Evolutionary conservation across 2,888 invertebrate species (phyloP).

Genomic region (Noctua janthe): DNA sequence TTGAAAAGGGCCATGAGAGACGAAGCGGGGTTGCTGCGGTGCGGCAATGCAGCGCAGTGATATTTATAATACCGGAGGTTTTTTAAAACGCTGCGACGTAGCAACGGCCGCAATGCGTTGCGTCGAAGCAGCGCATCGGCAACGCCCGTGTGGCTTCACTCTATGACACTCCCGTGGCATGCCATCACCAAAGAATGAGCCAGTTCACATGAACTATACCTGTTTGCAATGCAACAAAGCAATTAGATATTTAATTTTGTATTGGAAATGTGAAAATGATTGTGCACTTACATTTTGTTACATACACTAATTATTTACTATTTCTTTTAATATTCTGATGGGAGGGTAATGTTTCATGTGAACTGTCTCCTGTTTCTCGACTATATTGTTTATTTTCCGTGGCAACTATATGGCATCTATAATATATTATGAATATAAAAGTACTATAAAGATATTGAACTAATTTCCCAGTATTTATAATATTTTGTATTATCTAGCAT

Average conservation of each 20-base stretch:
- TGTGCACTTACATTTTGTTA: conserved; percentile 11
- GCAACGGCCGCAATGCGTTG: neutral
- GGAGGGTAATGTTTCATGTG: conserved; percentile 62
- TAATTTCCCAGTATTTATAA: conserved; percentile 48
- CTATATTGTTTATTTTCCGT: conserved; percentile 49
- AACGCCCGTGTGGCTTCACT: conserved; percentile 15
- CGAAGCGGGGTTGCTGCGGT: neutral
- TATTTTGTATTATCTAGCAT: conserved; percentile 40
- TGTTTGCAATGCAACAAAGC: conserved; percentile 27
- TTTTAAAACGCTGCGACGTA: neutral
- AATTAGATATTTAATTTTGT: conserved; percentile 38
- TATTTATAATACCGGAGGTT: neutral
- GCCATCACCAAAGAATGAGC: conserved; percentile 76
- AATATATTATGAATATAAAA: conserved; percentile 45
- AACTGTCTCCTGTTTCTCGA: conserved; percentile 61
- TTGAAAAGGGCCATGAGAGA: neutral
- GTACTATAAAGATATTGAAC: conserved; percentile 57
- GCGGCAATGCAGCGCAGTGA: neutral
- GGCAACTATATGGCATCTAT: conserved; percentile 61
- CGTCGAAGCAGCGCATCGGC: neutral
- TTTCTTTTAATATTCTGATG: conserved; percentile 22
- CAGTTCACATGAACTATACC: conserved; percentile 71
- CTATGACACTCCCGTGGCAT: conserved; percentile 47
- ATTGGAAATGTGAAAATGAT: conserved; percentile 18
- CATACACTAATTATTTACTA: conserved; percentile 10